Base-by-base conservation (phyloP, 92 coral and sea anemone genomes). In the Anthopleura xanthogrammica region DNA sequence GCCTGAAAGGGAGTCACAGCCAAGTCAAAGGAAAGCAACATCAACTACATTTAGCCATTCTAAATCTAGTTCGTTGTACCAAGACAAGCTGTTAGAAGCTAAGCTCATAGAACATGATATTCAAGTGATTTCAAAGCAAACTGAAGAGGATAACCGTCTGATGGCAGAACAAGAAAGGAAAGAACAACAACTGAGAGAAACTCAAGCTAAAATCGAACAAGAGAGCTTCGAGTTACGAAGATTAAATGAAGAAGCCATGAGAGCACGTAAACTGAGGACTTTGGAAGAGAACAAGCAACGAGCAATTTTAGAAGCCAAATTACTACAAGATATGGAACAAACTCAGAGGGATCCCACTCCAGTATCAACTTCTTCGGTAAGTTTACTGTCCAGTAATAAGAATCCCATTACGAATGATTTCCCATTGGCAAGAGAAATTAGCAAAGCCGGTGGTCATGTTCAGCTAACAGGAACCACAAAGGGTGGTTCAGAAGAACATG, bases 291-390 rank as follows among this genome's bases (percentile, higher is more conserved):
- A 16, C 17, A 80, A 62, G 40, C 76, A 62, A 19, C 46, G 89
- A 75, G 85, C 85, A 60, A 68, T 39, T 41, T 36, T 82, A 56
- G 90, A 81, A 5, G 86, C 86, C 46, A 65, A 82, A 77, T 86
- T 87, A 52, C 74, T 87, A 40, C 52, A 76, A 81, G 79, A 76
- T 24, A 80, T 81, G 41, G 82, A 81, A 56, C 68, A 58, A 68
- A 20, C 17, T 11, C 60, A 12, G 20, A 5, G 77, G 12, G 52
- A 46, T 40, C 7, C 52, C 29, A 50, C 42, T 29, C 50, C 77
- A 74, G 77, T 74, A 74, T 74, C 52, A 77, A 54, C 80, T 77
- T 50, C 80, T 7, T 12, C 65, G 22, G 80, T 56, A 50, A 52
- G 62, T 77, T 77, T 77, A 77, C 80, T 77, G 60, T 50, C 81